Evolutionary conservation across 1,140 invertebrate genomes (phyloP), one percentile per base, ranked within the genome.

Genomic region (Frieseomelitta varia): DNA sequence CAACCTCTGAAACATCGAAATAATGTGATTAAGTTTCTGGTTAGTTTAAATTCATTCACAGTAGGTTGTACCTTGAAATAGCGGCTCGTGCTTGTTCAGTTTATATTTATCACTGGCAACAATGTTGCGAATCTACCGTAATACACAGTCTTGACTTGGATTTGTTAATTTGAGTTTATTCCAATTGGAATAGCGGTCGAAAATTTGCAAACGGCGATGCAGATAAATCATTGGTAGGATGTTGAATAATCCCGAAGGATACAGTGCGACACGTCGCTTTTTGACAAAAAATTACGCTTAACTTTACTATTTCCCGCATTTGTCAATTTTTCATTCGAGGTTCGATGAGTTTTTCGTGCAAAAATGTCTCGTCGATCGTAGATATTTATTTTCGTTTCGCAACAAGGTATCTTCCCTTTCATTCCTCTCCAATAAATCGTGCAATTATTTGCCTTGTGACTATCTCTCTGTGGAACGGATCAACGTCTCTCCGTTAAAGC

Each of bases 401-500:
- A 79, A 67, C 68, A 24, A 27, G 53, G 6, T 71, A 76, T 61
- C 30, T 65, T 53, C 24, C 30, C 39, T 27, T 56, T 56, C 51
- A 47, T 71, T 71, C 78, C 34, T 27, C 51, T 71, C 24, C 67
- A 56, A 79, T 71, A 71, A 79, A 47, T 79, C 78, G 67, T 19
- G 51, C 67, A 79, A 79, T 79, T 79, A 79, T 79, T 79, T 58
- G 30, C 51, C 15, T 12, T 34, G 65, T 8, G 24, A 68, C 67
- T 55, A 30, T 56, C 65, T 56, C 65, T 56, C 34, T 1, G 63
- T 21, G 39, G 19, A 47, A 65, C n/a, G 30, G 21, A 55, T 21
- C 77, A 55, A 17, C 65, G 78, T 79, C 30, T 79, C 51, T 24
- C 71, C 65, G 67, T 79, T 79, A n/a, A 71, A 71, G 17, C 68